phyloP scores from a whole-genome alignment of 2,888 invertebrate species.

The Amiota mariae region DNA sequence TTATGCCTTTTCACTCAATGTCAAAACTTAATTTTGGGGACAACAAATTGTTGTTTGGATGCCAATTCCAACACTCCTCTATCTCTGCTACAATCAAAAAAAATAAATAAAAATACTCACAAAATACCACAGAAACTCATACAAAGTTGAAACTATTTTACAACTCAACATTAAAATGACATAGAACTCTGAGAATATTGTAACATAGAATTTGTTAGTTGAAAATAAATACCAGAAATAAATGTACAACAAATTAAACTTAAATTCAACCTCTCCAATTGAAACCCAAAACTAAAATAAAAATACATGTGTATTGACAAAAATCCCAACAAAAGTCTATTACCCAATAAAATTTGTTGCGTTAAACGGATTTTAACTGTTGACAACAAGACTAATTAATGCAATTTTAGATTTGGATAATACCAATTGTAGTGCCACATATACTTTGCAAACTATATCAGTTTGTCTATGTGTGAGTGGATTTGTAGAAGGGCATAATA shows the following conservation, averaged over 20 bases:
- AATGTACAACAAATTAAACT: not conserved
- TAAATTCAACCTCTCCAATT: not conserved
- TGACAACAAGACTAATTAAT: slow-evolving; percentile 47
- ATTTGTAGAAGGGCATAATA: slow-evolving; percentile 3
- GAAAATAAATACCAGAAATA: too few relatives aligned
- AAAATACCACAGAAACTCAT: too few relatives aligned
- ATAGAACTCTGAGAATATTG: not conserved
- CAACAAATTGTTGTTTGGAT: too few relatives aligned
- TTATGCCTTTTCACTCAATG: not conserved
- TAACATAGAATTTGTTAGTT: too few relatives aligned
- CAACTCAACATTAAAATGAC: not conserved
- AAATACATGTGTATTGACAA: too few relatives aligned
- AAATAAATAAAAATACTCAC: too few relatives aligned
- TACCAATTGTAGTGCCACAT: not conserved
- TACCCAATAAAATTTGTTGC: slow-evolving; percentile 28
- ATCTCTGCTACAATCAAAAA: too few relatives aligned
- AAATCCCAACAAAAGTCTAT: not conserved
- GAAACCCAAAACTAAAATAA: slow-evolving; percentile 4
- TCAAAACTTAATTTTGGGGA: not conserved
- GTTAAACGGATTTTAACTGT: slow-evolving; percentile 33
- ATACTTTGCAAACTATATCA: not conserved
- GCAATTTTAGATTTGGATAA: slow-evolving; percentile 36
- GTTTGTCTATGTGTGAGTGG: not conserved
- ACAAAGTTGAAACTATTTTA: too few relatives aligned
- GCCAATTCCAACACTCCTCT: too few relatives aligned